A percentile compares a stretch with the other conserved stretches of the same genome.
Evolutionary conservation across 2,113 vertebrate genomes (phyloP).

Genomic region (Gadus macrocephalus): DNA sequence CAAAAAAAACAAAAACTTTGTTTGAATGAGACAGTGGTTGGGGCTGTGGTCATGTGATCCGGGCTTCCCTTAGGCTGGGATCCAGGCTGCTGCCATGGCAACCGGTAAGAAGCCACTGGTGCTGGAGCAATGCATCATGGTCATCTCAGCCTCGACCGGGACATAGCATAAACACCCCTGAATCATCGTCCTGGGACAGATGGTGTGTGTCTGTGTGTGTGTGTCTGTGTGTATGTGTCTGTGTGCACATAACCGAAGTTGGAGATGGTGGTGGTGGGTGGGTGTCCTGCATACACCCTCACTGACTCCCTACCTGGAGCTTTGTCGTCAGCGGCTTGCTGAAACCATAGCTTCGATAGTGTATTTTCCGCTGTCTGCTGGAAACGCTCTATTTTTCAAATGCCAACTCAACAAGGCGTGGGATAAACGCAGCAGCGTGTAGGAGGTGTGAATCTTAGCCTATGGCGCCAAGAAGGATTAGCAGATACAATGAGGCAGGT

Average conservation of each 20-base stretch:
- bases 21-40: too few relatives aligned
- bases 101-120: constrained; percentile 27
- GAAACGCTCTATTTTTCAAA: too few relatives aligned
- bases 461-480: constrained; percentile 39
- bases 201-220: constrained; percentile 20
- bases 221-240: too few relatives aligned
- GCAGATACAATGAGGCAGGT: constrained; percentile 13
- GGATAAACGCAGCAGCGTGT: constrained; percentile 19
- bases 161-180: constrained; percentile 66
- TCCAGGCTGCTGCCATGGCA: constrained; percentile 51
- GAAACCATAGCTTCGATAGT: too few relatives aligned
- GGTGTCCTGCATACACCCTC: too few relatives aligned
- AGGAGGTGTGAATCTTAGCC: constrained; percentile 36
- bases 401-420: constrained; percentile 10
- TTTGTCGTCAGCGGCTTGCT: too few relatives aligned
- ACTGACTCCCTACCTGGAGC: too few relatives aligned
- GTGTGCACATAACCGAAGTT: too few relatives aligned
- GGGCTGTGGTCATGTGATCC: too few relatives aligned
- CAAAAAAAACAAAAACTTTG: too few relatives aligned
- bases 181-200: constrained; percentile 64
- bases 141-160: constrained; percentile 51
- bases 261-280: too few relatives aligned
- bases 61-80: background rate
- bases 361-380: too few relatives aligned
- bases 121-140: constrained; percentile 66